These are phyloP conservation scores for Pomatostomus ruficeps DNA, from an alignment of 2,113 vertebrate genomes.

Conservation along the genomic window DNA sequence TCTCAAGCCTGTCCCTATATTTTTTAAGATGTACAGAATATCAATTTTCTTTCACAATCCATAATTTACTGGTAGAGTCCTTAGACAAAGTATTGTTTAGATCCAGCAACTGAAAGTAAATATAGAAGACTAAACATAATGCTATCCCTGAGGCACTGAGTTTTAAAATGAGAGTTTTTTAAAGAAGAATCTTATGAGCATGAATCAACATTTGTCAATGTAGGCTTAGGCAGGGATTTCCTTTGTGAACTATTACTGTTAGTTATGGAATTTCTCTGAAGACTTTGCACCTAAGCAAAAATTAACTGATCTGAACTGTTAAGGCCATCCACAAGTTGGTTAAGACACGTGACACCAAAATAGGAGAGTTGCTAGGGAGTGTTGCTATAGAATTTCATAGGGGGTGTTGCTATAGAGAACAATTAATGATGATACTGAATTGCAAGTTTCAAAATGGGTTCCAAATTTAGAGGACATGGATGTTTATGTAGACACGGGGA, in stretches of 20 bases:
- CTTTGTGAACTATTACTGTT: not conserved
- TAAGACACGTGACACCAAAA: not conserved
- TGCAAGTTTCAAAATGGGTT: not conserved
- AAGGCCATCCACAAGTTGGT: not conserved
- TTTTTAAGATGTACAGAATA: not conserved
- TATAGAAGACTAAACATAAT: not conserved
- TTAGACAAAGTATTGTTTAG: not conserved
- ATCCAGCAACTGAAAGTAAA: not conserved
- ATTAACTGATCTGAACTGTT: not conserved
- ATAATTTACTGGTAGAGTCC: not conserved
- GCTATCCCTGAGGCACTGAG: not conserved
- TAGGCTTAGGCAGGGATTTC: not conserved
- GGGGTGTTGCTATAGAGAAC: not conserved
- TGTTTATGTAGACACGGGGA: not conserved
- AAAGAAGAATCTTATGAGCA: not conserved
- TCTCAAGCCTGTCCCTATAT: not conserved
- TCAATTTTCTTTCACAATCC: not conserved
- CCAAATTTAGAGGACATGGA: not conserved
- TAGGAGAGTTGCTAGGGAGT: not conserved
- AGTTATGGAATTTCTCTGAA: not conserved
- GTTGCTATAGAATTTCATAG: not conserved
- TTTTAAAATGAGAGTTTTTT: not conserved
- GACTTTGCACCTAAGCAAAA: not conserved
- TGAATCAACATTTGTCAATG: not conserved
- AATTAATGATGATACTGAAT: not conserved